These are phyloP conservation scores for Rhinichthys klamathensis DNA, from an alignment of 2,113 vertebrate genomes.

Conservation along the genomic window DNA sequence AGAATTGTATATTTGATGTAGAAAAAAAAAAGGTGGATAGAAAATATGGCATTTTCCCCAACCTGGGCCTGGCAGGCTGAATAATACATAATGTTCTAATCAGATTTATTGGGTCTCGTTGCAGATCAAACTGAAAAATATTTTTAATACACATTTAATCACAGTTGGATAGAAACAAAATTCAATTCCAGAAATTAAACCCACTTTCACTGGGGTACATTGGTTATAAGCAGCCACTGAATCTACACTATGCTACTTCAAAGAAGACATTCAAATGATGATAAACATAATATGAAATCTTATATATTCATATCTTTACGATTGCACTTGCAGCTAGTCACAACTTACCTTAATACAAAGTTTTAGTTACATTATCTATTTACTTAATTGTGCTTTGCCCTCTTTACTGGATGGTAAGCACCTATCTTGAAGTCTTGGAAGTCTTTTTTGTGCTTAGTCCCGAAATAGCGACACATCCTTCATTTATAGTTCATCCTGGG, in stretches of 20 bases:
- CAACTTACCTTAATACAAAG: not conserved
- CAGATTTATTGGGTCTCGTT: not conserved
- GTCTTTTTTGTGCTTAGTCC: not conserved
- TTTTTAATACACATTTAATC: not conserved
- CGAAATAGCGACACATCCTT: not conserved
- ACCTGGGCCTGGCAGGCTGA: not conserved
- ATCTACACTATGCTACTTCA: not conserved
- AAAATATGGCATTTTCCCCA: not conserved
- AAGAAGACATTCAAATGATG: not conserved
- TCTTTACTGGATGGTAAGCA: not conserved
- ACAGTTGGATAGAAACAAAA: not conserved
- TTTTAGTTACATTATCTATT: not conserved
- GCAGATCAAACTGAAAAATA: not conserved
- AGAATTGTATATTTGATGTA: no score
- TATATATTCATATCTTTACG: not conserved
- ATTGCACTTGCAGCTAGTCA: not conserved
- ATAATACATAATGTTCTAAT: not conserved
- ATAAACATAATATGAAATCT: not conserved
- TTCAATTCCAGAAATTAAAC: not conserved
- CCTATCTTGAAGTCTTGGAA: not conserved
- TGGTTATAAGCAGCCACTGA: not conserved
- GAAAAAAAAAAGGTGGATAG: not conserved
- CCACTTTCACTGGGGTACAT: not conserved
- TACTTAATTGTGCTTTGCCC: not conserved
- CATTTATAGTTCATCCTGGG: conserved; percentile 70